Conservation (phyloP, 2,797 vertebrate species). For the Clarias fuscus region DNA sequence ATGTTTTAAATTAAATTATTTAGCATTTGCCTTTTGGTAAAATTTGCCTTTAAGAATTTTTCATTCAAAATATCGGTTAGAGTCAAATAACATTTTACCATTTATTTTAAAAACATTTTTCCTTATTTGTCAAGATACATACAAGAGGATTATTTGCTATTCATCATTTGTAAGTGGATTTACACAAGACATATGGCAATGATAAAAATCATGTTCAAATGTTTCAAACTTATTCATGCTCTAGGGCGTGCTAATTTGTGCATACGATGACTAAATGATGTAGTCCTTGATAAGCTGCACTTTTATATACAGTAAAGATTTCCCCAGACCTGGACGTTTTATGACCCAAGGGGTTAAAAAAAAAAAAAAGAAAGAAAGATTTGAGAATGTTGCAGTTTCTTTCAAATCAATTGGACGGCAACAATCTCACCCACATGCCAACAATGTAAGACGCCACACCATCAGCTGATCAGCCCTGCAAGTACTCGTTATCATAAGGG, state of each 20-base stretch:
- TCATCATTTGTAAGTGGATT: not conserved
- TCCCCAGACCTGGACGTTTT: no score
- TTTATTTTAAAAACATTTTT: not conserved
- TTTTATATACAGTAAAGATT: no score
- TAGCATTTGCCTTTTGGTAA: not conserved
- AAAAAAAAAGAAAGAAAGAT: no score
- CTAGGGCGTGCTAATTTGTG: not conserved
- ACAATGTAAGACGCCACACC: constrained; percentile 32
- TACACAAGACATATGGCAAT: not conserved
- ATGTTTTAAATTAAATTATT: not conserved
- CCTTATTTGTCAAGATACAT: not conserved
- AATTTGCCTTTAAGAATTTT: not conserved
- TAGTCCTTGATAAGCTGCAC: not conserved
- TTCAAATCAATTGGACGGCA: constrained; percentile 21
- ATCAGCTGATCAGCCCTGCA: no score
- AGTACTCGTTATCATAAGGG: no score
- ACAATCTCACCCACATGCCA: constrained; percentile 48
- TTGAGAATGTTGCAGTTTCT: not conserved
- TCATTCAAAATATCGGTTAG: not conserved
- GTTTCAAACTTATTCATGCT: not conserved
- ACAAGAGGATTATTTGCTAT: not conserved
- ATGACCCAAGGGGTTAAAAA: no score
- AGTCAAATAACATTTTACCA: not conserved
- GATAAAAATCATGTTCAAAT: not conserved
- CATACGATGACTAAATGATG: not conserved